These are phyloP conservation scores for Peromyscus nudipes DNA, from an alignment of 2,797 vertebrate genomes.

Conservation along the genomic window DNA sequence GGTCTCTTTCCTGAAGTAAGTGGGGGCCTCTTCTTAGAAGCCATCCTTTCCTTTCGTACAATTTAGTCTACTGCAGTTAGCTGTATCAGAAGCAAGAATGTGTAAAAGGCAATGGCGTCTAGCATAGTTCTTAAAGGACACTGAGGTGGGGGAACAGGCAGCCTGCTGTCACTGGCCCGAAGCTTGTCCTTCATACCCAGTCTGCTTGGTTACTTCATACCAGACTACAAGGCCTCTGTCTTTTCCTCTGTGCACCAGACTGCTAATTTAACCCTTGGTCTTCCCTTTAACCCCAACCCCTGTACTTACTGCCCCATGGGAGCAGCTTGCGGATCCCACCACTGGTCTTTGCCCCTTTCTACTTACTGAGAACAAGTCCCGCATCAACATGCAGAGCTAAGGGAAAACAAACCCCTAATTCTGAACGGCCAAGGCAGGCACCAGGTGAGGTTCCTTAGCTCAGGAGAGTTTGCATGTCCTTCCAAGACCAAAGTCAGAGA, in stretches of 20 bases:
- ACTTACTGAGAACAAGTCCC: background rate
- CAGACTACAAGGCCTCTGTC: background rate
- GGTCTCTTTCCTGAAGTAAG: background rate
- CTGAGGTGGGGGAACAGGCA: background rate
- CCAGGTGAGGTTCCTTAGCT: background rate
- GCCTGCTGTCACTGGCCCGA: background rate
- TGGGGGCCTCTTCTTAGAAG: background rate
- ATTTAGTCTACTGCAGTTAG: background rate
- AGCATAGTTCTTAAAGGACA: background rate
- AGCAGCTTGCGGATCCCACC: background rate
- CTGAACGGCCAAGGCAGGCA: background rate
- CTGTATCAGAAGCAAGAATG: background rate
- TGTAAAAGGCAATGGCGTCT: background rate
- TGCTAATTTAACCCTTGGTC: background rate
- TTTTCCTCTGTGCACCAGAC: background rate
- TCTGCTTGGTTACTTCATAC: background rate
- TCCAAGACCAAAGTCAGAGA: conserved; percentile 49
- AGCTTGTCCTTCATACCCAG: background rate
- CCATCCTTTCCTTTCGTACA: background rate
- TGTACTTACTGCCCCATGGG: background rate
- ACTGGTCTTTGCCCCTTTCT: background rate
- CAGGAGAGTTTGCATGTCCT: background rate
- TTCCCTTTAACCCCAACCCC: background rate
- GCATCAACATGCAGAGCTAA: background rate
- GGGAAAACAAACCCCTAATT: background rate